Evolutionary conservation across 1,140 invertebrate species (phyloP), one percentile per base, ranked within the genome.

Genomic region (Drosophila pruinosa): DNA sequence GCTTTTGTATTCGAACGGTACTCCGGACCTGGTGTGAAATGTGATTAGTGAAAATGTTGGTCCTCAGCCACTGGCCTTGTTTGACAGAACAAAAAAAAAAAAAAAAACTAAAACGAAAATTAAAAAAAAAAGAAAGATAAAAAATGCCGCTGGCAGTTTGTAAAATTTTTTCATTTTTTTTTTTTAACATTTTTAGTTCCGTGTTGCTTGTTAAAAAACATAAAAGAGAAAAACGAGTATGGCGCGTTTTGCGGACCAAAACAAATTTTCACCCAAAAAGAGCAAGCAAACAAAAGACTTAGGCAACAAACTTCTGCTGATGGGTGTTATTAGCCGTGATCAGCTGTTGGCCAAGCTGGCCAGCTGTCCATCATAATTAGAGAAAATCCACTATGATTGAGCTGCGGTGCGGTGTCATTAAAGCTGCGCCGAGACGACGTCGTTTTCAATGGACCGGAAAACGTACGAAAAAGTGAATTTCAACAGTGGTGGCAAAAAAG

Each of bases 381-480:
- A 47, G 82, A 86, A 86, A 86, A 86, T 81, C 47, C 53, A 63
- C 68, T 38, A 47, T 65, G 15, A 17, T 39, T 24, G 48, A 48
- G 59, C 81, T 61, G 54, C 47, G 28, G 34, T n/a, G 10, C n/a
- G 3, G 22, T 68, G 75, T 70, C 72, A 61, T 47, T 73, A 82
- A 81, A 47, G 73, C 45, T 50, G 26, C 17, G 21, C 34, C 34
- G 45, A 14, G 34, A 38, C 78, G 68, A 17, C 79, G 70, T 50
- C 65, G 63, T 71, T 81, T 81, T 88, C 81, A 88, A 88, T 86
- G 82, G 81, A 88, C 77, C 81, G 81, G 81, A 86, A 85, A 85
- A 85, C 76, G 58, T 58, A 83, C 59, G 57, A 68, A 68, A 67
- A 85, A 85, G 82, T 88, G 82, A 86, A 80, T 88, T 86, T 86